Evolutionary conservation across 1,140 invertebrate species (phyloP).

Genomic region (Bilobella aurantiaca): DNA sequence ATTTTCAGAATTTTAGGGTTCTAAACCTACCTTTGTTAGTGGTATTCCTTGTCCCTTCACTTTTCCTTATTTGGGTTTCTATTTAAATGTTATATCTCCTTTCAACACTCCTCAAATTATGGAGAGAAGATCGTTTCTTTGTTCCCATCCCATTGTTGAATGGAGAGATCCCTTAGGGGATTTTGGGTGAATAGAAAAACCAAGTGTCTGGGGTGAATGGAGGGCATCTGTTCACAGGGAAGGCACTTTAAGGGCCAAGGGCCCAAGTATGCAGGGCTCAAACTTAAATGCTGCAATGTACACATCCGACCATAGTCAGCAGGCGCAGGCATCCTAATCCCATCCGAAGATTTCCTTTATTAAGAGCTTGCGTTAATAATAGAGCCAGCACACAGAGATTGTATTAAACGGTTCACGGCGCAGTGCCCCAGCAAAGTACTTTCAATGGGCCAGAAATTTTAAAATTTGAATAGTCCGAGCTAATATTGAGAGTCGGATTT

Average conservation of each 20-base stretch:
- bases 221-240: background rate
- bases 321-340: background rate
- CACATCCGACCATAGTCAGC: background rate
- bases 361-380: too few species aligned
- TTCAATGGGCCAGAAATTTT: constrained; percentile 1
- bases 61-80: background rate
- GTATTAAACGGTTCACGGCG: background rate
- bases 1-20: background rate
- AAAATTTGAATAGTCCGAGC: too few species aligned
- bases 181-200: background rate
- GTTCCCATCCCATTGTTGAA: background rate
- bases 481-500: too few species aligned
- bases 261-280: background rate
- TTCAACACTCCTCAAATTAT: constrained; percentile 4
- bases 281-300: background rate
- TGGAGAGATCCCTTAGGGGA: background rate
- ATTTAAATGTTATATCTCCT: constrained; percentile 1
- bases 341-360: too few species aligned
- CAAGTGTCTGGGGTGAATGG: background rate
- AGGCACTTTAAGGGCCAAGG: background rate
- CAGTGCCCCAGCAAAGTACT: background rate
- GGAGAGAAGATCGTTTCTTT: background rate
- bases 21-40: too few species aligned
- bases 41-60: background rate
- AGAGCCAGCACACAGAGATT: too few species aligned